phyloP scores from a whole-genome alignment of 2,113 vertebrate genomes.

The Dasyprocta punctata region DNA sequence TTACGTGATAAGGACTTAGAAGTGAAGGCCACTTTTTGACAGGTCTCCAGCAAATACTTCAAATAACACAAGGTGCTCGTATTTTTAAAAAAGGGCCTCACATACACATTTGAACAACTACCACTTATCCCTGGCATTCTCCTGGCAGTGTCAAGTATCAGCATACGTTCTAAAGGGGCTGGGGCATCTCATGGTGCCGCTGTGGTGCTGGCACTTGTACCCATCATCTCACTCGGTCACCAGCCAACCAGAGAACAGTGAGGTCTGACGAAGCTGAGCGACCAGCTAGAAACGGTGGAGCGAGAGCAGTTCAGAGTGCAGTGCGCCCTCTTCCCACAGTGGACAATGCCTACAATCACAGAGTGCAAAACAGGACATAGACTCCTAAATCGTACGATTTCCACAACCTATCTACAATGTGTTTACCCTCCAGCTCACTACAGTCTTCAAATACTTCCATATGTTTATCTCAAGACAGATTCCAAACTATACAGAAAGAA shows the following conservation, averaged over 20 bases:
- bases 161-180: too few relatives aligned
- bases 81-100: neutral
- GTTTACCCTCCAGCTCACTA: rapidly evolving
- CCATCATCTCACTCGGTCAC: too few relatives aligned
- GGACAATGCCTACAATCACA: rapidly evolving
- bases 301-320: rapidly evolving
- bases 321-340: rapidly evolving
- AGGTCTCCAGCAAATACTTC: neutral
- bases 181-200: neutral
- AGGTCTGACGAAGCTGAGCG: rapidly evolving
- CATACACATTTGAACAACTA: too few relatives aligned
- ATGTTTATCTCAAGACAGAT: neutral
- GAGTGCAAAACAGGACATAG: rapidly evolving
- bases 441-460: neutral
- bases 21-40: neutral
- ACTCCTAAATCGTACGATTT: rapidly evolving
- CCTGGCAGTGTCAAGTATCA: neutral
- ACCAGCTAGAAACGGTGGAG: neutral
- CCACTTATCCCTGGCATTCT: neutral
- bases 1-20: neutral
- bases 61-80: neutral
- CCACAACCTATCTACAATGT: neutral
- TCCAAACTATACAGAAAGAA: neutral
- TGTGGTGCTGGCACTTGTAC: neutral
- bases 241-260: rapidly evolving